Percentiles rank a stretch among this genome's conserved stretches.
These are phyloP conservation scores for Trachops cirrhosus DNA, from an alignment of 2,797 vertebrate genomes.

Conservation along the genomic window DNA sequence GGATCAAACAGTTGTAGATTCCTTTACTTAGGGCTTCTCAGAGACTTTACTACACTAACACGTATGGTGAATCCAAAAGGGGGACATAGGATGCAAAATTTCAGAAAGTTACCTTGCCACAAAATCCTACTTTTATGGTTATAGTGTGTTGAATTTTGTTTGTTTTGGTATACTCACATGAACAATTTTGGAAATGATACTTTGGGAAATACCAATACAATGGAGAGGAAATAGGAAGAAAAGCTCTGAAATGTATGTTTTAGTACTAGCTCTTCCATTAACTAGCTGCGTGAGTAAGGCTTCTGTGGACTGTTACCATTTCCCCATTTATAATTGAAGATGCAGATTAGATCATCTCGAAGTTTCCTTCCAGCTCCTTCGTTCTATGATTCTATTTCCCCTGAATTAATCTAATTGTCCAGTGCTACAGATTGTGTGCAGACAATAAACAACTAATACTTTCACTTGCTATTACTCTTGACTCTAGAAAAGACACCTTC, in stretches of 20 bases:
- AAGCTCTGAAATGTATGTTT: background rate
- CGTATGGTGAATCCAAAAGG: background rate
- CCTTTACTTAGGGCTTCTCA: background rate
- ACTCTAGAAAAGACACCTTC: background rate
- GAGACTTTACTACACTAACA: background rate
- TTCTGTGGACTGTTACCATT: background rate
- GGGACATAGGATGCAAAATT: background rate
- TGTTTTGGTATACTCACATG: background rate
- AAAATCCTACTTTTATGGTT: background rate
- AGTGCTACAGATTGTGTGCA: slow-evolving; percentile 6
- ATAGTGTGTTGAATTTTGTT: background rate
- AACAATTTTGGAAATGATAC: background rate
- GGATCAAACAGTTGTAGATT: background rate
- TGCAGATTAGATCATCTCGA: slow-evolving; percentile 44
- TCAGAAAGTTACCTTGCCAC: background rate
- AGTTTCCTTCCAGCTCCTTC: slow-evolving; percentile 47
- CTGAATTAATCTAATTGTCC: slow-evolving; percentile 46
- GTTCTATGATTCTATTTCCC: slow-evolving; percentile 52
- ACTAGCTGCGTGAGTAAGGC: background rate
- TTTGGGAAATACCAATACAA: background rate
- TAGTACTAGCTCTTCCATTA: background rate
- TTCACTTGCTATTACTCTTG: slow-evolving; percentile 32
- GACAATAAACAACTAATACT: slow-evolving; percentile 30
- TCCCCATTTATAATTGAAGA: slow-evolving; percentile 5
- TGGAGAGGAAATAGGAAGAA: background rate